Evolutionary conservation across 2,797 vertebrate species (phyloP).

Genomic region (Avahi laniger): DNA sequence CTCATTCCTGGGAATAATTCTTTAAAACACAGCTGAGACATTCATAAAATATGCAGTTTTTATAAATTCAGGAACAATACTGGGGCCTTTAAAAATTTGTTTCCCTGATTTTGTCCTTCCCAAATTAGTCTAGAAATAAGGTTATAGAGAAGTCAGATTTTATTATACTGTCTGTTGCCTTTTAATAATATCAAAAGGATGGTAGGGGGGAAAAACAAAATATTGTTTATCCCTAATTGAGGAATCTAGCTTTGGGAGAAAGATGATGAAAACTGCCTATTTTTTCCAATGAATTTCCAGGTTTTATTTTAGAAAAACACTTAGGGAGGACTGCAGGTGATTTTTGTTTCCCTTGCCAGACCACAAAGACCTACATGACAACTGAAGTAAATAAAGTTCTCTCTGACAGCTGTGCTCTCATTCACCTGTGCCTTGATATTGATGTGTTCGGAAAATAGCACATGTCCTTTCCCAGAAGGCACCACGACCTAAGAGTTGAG

Average conservation of each 20-base stretch:
- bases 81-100: conserved; percentile 34
- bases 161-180: conserved; percentile 43
- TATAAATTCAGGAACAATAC: conserved; percentile 47
- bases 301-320: conserved; percentile 9
- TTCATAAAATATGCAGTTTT: conserved; percentile 65
- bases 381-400: not conserved
- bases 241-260: not conserved
- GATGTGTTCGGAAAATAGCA: not conserved
- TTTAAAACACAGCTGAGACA: conserved; percentile 27
- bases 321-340: not conserved
- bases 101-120: conserved; percentile 50
- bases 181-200: conserved; percentile 36
- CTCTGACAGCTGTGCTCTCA: not conserved
- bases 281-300: not conserved
- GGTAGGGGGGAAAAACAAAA: not conserved
- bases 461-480: not conserved
- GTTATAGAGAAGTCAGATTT: conserved; percentile 46
- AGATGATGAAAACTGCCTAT: not conserved
- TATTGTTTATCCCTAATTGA: not conserved
- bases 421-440: not conserved
- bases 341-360: not conserved
- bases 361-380: not conserved
- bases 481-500: not conserved
- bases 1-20: conserved; percentile 35
- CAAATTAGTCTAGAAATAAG: conserved; percentile 63